Conservation (phyloP, 2,113 vertebrate species). For the Psittacara wagleri region DNA sequence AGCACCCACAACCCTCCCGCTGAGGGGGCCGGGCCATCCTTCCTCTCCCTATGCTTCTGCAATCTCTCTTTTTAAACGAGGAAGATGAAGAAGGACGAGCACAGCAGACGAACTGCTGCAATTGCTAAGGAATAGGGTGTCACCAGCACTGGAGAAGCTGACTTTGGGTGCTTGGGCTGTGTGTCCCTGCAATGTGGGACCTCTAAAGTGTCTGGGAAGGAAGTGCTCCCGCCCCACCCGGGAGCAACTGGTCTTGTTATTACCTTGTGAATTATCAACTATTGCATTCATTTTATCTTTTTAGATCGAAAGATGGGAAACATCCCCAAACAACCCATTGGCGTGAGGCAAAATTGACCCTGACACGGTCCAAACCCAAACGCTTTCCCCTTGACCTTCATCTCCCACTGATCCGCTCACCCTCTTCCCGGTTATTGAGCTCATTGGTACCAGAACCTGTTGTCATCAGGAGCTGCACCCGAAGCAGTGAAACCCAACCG, state of each 20-base stretch:
- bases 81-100: neutral
- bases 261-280: neutral
- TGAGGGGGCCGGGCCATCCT: neutral
- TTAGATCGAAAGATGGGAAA: neutral
- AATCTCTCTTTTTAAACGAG: fast-evolving
- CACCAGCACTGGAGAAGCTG: neutral
- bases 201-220: fast-evolving
- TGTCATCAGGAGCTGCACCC: neutral
- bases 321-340: neutral
- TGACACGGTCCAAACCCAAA: fast-evolving
- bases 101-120: neutral
- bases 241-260: fast-evolving
- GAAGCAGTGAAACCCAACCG: neutral
- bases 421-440: neutral
- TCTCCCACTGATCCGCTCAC: fast-evolving
- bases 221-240: neutral
- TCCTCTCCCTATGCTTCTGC: neutral
- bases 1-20: neutral
- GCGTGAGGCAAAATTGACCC: neutral
- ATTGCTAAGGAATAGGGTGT: too few species aligned
- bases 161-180: neutral
- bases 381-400: neutral
- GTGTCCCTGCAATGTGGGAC: neutral
- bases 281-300: too few species aligned
- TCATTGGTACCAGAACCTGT: neutral